phyloP scores from a whole-genome alignment of 35 echinoderm and acorn worm species.

The Ophioderma brevispina region DNA sequence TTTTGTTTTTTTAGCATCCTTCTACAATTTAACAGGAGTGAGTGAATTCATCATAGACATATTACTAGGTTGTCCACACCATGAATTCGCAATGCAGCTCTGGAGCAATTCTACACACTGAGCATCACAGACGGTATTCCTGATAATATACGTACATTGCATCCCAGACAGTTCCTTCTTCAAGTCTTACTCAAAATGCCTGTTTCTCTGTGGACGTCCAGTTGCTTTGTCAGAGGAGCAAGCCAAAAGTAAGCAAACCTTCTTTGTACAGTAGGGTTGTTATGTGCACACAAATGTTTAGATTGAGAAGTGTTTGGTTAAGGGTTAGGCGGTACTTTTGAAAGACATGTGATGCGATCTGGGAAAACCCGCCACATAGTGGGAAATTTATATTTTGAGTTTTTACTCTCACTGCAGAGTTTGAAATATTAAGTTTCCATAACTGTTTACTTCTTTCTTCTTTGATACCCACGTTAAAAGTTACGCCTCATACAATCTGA shows the following conservation, averaged over 20 bases:
- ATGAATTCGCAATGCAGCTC: conserved; percentile 81
- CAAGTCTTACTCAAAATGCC: conserved; percentile 81
- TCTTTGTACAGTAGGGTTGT: too few relatives aligned
- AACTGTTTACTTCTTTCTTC: too few relatives aligned
- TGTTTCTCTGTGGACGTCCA: conserved; percentile 90
- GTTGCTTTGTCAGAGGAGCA: conserved; percentile 81
- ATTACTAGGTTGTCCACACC: conserved; percentile 70
- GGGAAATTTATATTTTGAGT: too few relatives aligned
- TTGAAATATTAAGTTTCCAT: too few relatives aligned
- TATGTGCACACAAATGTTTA: too few relatives aligned
- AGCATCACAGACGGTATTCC: conserved; percentile 63
- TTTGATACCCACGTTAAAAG: too few relatives aligned
- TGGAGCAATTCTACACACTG: conserved; percentile 88
- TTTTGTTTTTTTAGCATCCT: conserved; percentile 55
- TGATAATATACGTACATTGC: conserved; percentile 47
- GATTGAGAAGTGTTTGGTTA: too few relatives aligned
- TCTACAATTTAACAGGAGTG: conserved; percentile 82
- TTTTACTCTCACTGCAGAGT: too few relatives aligned
- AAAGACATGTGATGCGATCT: too few relatives aligned
- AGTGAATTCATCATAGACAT: conserved; percentile 97
- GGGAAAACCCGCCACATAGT: too few relatives aligned
- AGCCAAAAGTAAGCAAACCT: conserved; percentile 72
- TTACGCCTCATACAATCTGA: too few relatives aligned
- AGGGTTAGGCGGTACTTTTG: too few relatives aligned
- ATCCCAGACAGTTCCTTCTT: conserved; percentile 82